Evolutionary conservation across 2,888 invertebrate genomes (phyloP), one percentile per base, ranked within the genome.

Genomic region (Calephelis perditalis): DNA sequence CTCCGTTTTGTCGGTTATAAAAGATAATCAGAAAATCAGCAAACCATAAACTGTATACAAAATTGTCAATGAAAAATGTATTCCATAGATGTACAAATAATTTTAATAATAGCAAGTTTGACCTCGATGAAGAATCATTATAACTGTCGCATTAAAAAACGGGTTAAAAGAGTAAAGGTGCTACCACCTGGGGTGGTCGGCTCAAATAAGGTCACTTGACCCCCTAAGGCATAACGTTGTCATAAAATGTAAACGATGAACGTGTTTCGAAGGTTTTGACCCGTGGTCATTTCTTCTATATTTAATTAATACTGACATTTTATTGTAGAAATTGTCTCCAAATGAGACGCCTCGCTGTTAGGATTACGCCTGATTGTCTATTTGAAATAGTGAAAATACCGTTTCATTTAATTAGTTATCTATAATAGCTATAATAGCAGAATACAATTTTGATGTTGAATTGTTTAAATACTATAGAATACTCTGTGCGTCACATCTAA

Each of bases 321-420:
- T 49, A 49, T 49, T 49, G 26, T 49, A 49, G 26, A 26, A 49
- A 49, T 15, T 15, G 49, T 49, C 49, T 49, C 9, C 26, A 49
- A 49, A 49, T 49, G 49, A 49, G 49, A 49, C 15, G 49, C 26
- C 49, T 49, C 26, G 49, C 49, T 49, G 49, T 49, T 49, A 49
- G 15, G 40, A 40, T 8, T 40, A 40, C 40, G 26, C 26, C 26
- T 26, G 6, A 40, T 40, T 8, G 8, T 40, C 40, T 40, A 40
- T 40, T 40, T 8, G 5, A 40, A 40, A 40, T 40, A 6, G 8
- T 40, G 4, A 7, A 40, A 40, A 40, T 40, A 40, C 40, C 8
- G 40, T 40, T 40, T 1, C 5, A 5, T 40, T 40, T 40, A 40
- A 40, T 40, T 40, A 40, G 8, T 6, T 40, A 7, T 40, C 6